These are phyloP conservation scores for Microcebus jonahi DNA, from an alignment of 2,113 vertebrate species.

Conservation along the genomic window DNA sequence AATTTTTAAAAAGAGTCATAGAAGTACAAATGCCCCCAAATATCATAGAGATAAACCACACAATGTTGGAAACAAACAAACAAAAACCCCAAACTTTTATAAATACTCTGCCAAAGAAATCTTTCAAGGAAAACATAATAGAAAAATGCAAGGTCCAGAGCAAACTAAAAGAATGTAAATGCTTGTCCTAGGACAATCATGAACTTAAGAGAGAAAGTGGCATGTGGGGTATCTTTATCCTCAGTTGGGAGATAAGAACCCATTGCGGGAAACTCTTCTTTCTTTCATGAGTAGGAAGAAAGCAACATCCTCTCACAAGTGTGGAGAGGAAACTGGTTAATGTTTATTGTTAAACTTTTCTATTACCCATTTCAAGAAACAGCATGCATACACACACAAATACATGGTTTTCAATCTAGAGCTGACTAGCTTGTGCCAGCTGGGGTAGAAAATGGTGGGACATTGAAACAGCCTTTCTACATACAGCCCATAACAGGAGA, in stretches of 20 bases:
- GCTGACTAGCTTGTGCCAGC: not conserved
- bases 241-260: not conserved
- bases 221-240: not conserved
- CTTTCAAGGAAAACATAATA: not conserved
- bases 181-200: not conserved
- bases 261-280: not conserved
- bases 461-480: not conserved
- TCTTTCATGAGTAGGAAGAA: not conserved
- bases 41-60: not conserved
- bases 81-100: not conserved
- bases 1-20: conserved; percentile 22
- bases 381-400: not conserved
- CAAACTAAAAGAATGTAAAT: not conserved
- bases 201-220: not conserved
- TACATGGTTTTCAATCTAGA: not conserved
- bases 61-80: not conserved
- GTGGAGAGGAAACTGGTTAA: not conserved
- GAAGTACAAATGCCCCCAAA: not conserved
- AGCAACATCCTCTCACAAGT: not conserved
- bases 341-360: not conserved
- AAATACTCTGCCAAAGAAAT: not conserved
- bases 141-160: not conserved
- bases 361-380: not conserved
- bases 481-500: not conserved
- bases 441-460: not conserved